These are phyloP conservation scores for Sardinella longiceps DNA, from an alignment of 2,797 vertebrate species.

Conservation along the genomic window DNA sequence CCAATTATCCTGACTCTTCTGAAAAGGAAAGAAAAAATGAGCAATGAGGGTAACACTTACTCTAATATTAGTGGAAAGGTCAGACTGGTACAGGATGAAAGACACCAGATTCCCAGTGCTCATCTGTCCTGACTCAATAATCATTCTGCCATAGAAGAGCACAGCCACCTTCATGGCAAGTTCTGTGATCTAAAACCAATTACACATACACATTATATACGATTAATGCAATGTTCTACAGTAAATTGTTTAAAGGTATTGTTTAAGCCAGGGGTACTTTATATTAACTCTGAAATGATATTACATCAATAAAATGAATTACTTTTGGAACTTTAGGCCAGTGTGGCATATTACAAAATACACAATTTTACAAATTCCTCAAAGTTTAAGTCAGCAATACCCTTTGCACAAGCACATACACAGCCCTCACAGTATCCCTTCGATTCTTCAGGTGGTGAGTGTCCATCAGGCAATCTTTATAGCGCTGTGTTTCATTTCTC, in stretches of 20 bases:
- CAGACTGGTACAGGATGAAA: slow-evolving; percentile 83
- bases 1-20: too few species aligned
- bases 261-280: too few species aligned
- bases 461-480: slow-evolving; percentile 65
- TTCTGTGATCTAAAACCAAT: slow-evolving; percentile 54
- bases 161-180: slow-evolving; percentile 75
- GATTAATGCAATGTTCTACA: too few species aligned
- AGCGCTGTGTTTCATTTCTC: slow-evolving; percentile 70
- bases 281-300: too few species aligned
- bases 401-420: slow-evolving; percentile 73
- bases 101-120: slow-evolving; percentile 78
- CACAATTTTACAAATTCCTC: too few species aligned
- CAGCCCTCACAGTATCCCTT: slow-evolving; percentile 56
- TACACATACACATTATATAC: slow-evolving; percentile 23
- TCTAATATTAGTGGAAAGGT: slow-evolving; percentile 60
- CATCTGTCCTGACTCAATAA: slow-evolving; percentile 75
- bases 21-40: too few species aligned
- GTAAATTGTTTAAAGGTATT: too few species aligned
- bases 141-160: slow-evolving; percentile 73
- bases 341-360: too few species aligned
- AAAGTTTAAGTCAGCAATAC: too few species aligned
- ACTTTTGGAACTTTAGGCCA: too few species aligned
- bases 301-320: too few species aligned
- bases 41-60: too few species aligned
- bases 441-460: slow-evolving; percentile 69